Evolutionary conservation across 2,888 invertebrate genomes (phyloP).

Genomic region (Eristalinus aeneus): DNA sequence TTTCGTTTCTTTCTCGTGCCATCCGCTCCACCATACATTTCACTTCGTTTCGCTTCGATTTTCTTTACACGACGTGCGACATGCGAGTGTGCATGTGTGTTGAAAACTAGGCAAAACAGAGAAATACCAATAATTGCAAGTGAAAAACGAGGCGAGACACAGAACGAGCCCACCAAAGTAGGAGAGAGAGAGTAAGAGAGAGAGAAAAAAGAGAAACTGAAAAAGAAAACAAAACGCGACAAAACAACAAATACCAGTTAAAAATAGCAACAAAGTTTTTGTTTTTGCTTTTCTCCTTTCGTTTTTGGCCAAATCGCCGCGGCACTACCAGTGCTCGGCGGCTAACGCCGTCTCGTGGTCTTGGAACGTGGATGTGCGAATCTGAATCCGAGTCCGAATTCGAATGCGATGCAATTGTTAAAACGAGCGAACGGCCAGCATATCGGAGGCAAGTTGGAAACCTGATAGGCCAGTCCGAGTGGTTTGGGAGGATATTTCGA

Average conservation of each 20-base stretch:
- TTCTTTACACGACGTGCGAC: neutral
- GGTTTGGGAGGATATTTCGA: neutral
- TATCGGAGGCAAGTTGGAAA: constrained; percentile 1
- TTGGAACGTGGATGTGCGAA: neutral
- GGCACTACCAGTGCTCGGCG: neutral
- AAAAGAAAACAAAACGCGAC: constrained; percentile 27
- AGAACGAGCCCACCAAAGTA: neutral
- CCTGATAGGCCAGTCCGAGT: constrained; percentile 14
- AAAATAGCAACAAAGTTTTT: constrained; percentile 52
- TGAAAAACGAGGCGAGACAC: neutral
- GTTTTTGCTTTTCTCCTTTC: neutral
- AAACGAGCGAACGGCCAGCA: neutral
- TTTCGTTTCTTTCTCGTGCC: constrained; percentile 3
- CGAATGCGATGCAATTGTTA: constrained; percentile 16
- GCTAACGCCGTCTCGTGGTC: neutral
- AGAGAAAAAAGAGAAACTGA: neutral
- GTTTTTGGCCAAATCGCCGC: neutral
- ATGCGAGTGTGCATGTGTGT: neutral
- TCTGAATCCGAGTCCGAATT: neutral
- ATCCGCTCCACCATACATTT: constrained; percentile 21
- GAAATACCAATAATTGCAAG: constrained; percentile 36
- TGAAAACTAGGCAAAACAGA: constrained; percentile 33
- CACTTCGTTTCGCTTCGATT: constrained; percentile 17
- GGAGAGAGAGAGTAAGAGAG: neutral
- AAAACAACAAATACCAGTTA: constrained; percentile 33